These are phyloP conservation scores for Anodontia alba DNA, from an alignment of 2,888 invertebrate genomes.

Conservation along the genomic window DNA sequence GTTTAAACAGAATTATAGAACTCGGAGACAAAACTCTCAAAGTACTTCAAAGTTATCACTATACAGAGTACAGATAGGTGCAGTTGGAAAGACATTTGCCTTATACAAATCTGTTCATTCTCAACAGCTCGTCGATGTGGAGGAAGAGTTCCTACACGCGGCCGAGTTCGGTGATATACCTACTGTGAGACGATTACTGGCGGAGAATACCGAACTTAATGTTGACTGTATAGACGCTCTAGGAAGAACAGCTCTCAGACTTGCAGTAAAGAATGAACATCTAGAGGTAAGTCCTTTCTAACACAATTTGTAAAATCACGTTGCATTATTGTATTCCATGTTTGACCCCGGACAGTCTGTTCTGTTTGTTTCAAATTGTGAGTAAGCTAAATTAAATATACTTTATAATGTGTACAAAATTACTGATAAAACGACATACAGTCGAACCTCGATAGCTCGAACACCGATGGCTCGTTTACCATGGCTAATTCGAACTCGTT, in stretches of 20 bases:
- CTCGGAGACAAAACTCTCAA: neutral
- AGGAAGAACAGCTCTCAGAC: slow-evolving; percentile 79
- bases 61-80: neutral
- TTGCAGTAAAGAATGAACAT: slow-evolving; percentile 84
- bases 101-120: slow-evolving; percentile 45
- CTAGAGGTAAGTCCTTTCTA: slow-evolving; percentile 77
- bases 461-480: no score
- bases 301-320: neutral
- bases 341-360: no score
- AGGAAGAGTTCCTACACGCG: slow-evolving; percentile 82
- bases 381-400: no score
- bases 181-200: slow-evolving; percentile 74
- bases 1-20: neutral
- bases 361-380: no score
- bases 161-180: slow-evolving; percentile 82
- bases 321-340: no score
- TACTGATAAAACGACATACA: no score
- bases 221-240: slow-evolving; percentile 82
- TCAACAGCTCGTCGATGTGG: slow-evolving; percentile 73
- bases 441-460: no score
- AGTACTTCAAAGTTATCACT: neutral
- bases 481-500: no score
- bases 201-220: slow-evolving; percentile 75
- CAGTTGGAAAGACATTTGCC: slow-evolving; percentile 34
- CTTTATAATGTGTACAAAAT: no score